Percentiles rank a stretch among this genome's conserved stretches.
These are phyloP conservation scores for Falco concolor DNA, from an alignment of 2,797 vertebrate genomes.

Conservation along the genomic window DNA sequence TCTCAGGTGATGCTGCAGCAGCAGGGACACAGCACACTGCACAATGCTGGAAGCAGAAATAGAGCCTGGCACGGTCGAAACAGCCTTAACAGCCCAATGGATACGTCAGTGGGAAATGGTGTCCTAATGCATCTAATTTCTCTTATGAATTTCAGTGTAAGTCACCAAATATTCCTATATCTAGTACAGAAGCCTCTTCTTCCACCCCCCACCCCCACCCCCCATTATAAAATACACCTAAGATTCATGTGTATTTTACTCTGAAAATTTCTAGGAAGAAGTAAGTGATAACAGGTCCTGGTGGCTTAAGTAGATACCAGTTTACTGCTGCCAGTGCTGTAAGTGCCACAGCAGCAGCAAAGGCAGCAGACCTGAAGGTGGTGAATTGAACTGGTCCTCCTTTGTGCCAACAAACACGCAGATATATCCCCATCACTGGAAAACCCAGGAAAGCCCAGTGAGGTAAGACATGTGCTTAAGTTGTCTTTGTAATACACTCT, in stretches of 20 bases:
- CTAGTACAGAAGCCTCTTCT: neutral
- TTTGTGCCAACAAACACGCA: neutral
- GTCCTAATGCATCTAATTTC: neutral
- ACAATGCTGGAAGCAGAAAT: neutral
- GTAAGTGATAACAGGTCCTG: neutral
- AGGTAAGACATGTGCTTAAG: neutral
- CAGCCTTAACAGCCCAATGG: neutral
- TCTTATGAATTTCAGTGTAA: neutral
- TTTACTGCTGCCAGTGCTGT: neutral
- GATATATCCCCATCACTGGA: neutral
- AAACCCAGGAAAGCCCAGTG: neutral
- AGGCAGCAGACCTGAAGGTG: neutral
- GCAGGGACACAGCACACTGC: neutral
- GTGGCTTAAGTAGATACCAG: neutral
- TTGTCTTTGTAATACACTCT: neutral
- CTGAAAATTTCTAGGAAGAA: neutral
- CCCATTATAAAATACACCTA: neutral
- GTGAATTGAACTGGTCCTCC: accelerated
- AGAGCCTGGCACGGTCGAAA: neutral
- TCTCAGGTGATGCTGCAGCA: neutral
- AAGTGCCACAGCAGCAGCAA: neutral
- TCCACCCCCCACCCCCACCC: neutral
- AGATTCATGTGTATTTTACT: neutral
- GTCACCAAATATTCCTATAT: neutral
- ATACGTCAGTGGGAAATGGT: neutral